Percentiles rank a stretch among this genome's conserved stretches.
phyloP scores from a whole-genome alignment of 2,888 invertebrate genomes.

The Tiliacea aurago region DNA sequence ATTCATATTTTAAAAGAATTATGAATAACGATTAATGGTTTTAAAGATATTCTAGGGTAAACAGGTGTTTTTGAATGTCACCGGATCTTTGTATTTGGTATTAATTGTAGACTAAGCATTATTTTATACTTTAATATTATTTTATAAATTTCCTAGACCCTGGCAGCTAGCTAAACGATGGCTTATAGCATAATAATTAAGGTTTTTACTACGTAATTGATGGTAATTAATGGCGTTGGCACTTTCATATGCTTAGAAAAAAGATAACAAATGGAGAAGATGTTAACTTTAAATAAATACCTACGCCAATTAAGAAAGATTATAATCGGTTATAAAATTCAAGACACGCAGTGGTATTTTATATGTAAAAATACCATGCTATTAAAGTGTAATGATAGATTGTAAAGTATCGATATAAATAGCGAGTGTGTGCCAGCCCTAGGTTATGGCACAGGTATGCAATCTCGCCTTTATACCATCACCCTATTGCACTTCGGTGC shows the following conservation, averaged over 20 bases:
- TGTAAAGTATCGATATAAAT: slow-evolving; percentile 74
- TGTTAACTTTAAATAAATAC: slow-evolving; percentile 48
- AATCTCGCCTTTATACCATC: slow-evolving; percentile 84
- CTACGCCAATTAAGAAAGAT: slow-evolving; percentile 54
- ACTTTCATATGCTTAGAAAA: slow-evolving; percentile 23
- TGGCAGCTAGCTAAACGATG: slow-evolving; percentile 16
- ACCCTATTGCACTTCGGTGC: slow-evolving; percentile 82
- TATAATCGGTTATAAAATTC: slow-evolving; percentile 24
- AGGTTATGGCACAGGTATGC: slow-evolving; percentile 81
- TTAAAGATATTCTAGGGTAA: slow-evolving; percentile 38
- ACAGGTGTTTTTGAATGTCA: slow-evolving; percentile 56
- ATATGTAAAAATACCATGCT: slow-evolving; percentile 29
- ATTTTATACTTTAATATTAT: slow-evolving; percentile 21
- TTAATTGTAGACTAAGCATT: slow-evolving; percentile 27
- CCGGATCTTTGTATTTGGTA: slow-evolving; percentile 24
- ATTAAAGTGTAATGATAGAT: slow-evolving; percentile 52
- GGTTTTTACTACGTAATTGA: slow-evolving; percentile 39
- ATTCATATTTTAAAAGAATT: slow-evolving; percentile 26
- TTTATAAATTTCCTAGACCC: slow-evolving; percentile 22
- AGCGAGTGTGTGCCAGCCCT: slow-evolving; percentile 73
- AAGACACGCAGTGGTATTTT: slow-evolving; percentile 33
- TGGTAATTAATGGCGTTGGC: slow-evolving; percentile 35
- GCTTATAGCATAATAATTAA: slow-evolving; percentile 32
- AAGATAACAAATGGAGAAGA: slow-evolving; percentile 23
- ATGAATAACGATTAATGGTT: slow-evolving; percentile 22